These are phyloP conservation scores for Etheostoma spectabile DNA, from an alignment of 2,113 vertebrate species.

Conservation along the genomic window DNA sequence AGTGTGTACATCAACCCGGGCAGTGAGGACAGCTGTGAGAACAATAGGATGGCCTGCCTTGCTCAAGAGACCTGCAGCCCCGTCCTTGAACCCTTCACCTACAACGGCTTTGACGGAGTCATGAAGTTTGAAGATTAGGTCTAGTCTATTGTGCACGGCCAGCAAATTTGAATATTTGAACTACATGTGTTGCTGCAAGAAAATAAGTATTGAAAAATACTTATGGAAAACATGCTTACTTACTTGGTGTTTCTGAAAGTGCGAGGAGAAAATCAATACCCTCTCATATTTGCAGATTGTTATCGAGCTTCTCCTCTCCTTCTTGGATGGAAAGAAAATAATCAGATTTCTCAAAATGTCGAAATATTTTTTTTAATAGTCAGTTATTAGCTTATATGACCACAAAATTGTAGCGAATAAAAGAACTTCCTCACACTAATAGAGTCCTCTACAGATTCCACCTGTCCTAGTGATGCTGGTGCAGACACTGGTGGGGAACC, in stretches of 20 bases:
- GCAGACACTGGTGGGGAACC: too few species aligned
- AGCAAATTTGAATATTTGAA: neutral
- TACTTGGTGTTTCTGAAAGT: neutral
- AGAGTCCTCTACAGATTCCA: too few species aligned
- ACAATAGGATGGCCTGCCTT: conserved; percentile 89
- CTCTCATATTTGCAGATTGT: neutral
- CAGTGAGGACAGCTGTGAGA: conserved; percentile 80
- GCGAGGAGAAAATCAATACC: neutral
- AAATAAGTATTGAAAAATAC: neutral
- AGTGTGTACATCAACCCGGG: conserved; percentile 83
- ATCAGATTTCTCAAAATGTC: neutral
- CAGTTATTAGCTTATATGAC: too few species aligned
- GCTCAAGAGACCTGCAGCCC: conserved; percentile 84
- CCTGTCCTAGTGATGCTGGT: too few species aligned
- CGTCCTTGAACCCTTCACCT: conserved; percentile 85
- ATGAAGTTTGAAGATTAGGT: conserved; percentile 59
- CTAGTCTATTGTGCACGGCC: conserved; percentile 8
- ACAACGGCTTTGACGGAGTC: conserved; percentile 85
- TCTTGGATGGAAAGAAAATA: neutral
- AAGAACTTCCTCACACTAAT: too few species aligned
- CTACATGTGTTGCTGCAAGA: neutral
- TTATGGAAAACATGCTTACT: neutral
- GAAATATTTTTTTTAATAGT: neutral
- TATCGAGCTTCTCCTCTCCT: neutral
- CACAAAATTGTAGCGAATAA: too few species aligned